A percentile compares a stretch with the other conserved stretches of the same genome.
Evolutionary conservation across 2,113 vertebrate species (phyloP).

Genomic region (Rhizomys pruinosus): DNA sequence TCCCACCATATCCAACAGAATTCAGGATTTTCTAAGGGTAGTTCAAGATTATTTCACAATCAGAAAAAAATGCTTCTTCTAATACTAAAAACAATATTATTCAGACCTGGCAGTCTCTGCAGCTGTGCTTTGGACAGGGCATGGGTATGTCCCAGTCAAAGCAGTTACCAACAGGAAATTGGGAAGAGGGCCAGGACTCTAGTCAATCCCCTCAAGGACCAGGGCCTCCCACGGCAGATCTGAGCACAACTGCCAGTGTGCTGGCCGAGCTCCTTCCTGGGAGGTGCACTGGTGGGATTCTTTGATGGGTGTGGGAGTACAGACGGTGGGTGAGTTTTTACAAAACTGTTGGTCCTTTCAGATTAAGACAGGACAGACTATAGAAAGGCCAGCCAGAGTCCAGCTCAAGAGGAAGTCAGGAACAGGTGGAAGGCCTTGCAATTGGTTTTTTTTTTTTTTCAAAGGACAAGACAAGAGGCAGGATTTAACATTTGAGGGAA

Average conservation of each 20-base stretch:
- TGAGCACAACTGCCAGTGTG: not conserved
- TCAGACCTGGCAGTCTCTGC: not conserved
- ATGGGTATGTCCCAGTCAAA: not conserved
- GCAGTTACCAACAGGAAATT: constrained; percentile 6
- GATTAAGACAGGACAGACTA: not conserved
- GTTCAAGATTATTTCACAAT: not conserved
- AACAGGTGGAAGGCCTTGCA: too few relatives aligned
- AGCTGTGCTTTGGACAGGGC: not conserved
- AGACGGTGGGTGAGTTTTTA: not conserved
- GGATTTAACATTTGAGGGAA: not conserved
- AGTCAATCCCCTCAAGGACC: not conserved
- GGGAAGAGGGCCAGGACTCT: not conserved
- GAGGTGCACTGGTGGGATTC: not conserved
- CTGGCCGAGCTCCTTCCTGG: fast-evolving
- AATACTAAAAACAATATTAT: not conserved
- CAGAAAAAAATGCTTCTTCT: not conserved
- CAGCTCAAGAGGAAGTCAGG: not conserved
- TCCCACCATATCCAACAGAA: not conserved
- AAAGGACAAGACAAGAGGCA: not conserved
- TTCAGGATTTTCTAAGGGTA: not conserved
- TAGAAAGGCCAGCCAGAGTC: not conserved
- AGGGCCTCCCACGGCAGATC: not conserved
- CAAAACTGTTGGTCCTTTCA: not conserved
- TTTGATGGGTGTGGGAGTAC: not conserved
- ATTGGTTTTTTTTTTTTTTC: not conserved